Evolutionary conservation across 2,113 vertebrate genomes (phyloP), one percentile per base, ranked within the genome.

Genomic region (Neofelis nebulosa): DNA sequence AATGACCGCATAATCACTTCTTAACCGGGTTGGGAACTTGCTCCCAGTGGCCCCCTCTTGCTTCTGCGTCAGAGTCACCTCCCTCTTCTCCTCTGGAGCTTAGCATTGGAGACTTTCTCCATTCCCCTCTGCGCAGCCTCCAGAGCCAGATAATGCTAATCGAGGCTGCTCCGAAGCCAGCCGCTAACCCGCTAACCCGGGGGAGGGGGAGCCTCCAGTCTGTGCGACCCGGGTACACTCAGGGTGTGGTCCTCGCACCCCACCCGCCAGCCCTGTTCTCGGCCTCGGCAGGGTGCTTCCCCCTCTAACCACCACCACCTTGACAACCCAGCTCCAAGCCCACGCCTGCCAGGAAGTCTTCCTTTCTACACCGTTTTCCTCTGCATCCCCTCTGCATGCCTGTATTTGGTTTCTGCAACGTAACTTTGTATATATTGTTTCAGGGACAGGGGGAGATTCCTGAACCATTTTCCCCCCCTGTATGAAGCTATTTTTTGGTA

Each of bases 371-470:
- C 84, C 76, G 2, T 73, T 89, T 73, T 74, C 89, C 74, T 91
- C 57, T 91, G 66, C 52, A 84, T 79, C 91, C n/a, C 89, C 63
- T 90, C 80, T n/a, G 13, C 41, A 14, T 71, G 21, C 50, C 93
- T 98, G 69, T 96, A 78, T 97, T 96, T 96, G 94, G 81, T 78
- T 88, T 86, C 50, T 87, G 68, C 81, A 94, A 18, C 57, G 61
- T 85, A 83, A 94, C 65, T 94, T 91, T 81, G 65, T 61, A 79
- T 92, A 57, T 93, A 84, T 66, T 91, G 74, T 23, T 6, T 89
- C 94, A 84, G 68, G 52, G 84, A 90, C n/a, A 73, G 80, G 89
- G 65, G 87, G 88, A 94, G 91, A 97, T 96, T 96, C 95, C 94
- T 76, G 66, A 71, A 78, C 96, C 55, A 95, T 48, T 82, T 83